Conservation (phyloP, 2,113 vertebrate genomes). For the Proterorhinus semilunaris region DNA sequence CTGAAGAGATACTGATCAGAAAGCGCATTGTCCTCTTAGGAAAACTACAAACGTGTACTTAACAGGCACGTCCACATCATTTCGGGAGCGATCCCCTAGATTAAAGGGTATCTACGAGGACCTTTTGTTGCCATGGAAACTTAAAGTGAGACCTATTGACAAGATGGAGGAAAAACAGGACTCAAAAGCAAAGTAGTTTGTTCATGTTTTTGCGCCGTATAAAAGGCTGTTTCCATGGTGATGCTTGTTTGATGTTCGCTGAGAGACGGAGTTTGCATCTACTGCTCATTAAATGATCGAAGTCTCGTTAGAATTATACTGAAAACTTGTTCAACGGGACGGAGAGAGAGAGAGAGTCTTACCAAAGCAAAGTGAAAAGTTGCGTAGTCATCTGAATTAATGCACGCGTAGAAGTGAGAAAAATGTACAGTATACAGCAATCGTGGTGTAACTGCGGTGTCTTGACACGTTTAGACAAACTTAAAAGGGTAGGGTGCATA, state of each 20-base stretch:
- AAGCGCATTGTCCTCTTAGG: not conserved
- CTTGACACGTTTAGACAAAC: too few species aligned
- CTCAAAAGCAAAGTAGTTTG: slow-evolving; percentile 5
- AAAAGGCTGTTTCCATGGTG: slow-evolving; percentile 10
- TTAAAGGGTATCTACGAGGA: slow-evolving; percentile 3
- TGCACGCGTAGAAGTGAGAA: not conserved
- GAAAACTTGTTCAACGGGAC: not conserved
- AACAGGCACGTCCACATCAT: not conserved
- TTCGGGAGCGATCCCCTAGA: slow-evolving; percentile 1
- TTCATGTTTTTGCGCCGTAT: slow-evolving; percentile 9
- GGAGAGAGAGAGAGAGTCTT: not conserved
- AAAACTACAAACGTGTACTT: not conserved
- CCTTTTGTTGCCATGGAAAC: slow-evolving; percentile 12
- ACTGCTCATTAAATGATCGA: slow-evolving; percentile 1
- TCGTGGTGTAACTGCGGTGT: too few species aligned
- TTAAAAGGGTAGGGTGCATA: too few species aligned
- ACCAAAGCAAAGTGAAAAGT: too few species aligned
- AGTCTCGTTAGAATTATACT: not conserved
- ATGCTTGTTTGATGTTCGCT: slow-evolving; percentile 5
- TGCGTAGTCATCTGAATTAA: not conserved
- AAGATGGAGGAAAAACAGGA: slow-evolving; percentile 8
- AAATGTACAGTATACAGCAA: not conserved
- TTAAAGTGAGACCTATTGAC: not conserved
- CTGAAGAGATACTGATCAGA: slow-evolving; percentile 1
- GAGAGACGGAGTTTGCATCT: not conserved